These are phyloP conservation scores for Silvanus unidentatus DNA, from an alignment of 2,888 invertebrate genomes.

Conservation along the genomic window DNA sequence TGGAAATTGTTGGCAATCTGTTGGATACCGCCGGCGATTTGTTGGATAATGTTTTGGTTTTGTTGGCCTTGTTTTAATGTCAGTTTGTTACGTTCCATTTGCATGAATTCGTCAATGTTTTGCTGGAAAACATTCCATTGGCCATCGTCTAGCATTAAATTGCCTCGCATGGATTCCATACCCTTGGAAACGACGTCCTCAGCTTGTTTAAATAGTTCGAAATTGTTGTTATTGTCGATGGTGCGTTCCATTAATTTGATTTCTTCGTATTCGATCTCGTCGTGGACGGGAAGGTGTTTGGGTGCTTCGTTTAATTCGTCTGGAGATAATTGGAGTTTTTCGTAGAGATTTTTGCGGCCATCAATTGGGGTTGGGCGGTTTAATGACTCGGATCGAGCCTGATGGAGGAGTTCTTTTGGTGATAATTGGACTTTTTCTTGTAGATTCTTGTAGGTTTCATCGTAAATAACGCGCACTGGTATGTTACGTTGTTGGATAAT, in stretches of 20 bases:
- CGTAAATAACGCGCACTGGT: slow-evolving; percentile 38
- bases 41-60: slow-evolving; percentile 22
- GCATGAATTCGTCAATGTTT: slow-evolving; percentile 20
- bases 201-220: slow-evolving; percentile 13
- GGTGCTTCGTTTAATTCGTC: slow-evolving; percentile 18
- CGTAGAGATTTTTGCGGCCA: slow-evolving; percentile 29
- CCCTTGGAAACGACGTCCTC: slow-evolving; percentile 16
- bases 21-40: slow-evolving; percentile 19
- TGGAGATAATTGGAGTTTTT: slow-evolving; percentile 31
- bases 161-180: slow-evolving; percentile 18
- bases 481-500: slow-evolving; percentile 29
- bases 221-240: not conserved
- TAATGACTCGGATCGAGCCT: slow-evolving; percentile 13
- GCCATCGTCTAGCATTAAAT: slow-evolving; percentile 21
- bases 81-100: slow-evolving; percentile 18
- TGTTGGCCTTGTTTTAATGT: slow-evolving; percentile 2
- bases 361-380: slow-evolving; percentile 11
- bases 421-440: slow-evolving; percentile 3
- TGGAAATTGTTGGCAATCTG: slow-evolving; percentile 22
- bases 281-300: slow-evolving; percentile 14
- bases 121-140: slow-evolving; percentile 25
- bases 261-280: not conserved
- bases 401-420: not conserved
- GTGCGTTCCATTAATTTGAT: not conserved
- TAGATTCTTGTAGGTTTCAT: slow-evolving; percentile 13